These are phyloP conservation scores for Patiria miniata DNA, from an alignment of 35 echinoderm and acorn worm genomes.

Conservation along the genomic window DNA sequence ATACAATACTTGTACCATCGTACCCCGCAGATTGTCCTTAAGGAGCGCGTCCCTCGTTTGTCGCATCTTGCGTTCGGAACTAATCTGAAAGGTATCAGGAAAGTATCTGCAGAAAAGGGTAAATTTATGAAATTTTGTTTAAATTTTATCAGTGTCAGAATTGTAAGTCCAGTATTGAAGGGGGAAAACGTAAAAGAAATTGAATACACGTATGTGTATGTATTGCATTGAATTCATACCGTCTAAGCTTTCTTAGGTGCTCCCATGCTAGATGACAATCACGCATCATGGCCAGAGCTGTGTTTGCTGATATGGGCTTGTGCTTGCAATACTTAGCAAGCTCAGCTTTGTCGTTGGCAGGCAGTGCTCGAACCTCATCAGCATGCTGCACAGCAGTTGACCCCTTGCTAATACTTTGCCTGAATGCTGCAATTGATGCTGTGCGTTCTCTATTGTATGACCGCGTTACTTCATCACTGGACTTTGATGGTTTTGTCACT, in stretches of 20 bases:
- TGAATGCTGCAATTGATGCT: neutral
- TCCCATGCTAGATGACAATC: conserved; percentile 43
- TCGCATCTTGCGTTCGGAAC: neutral
- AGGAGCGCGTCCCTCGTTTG: neutral
- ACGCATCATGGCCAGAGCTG: conserved; percentile 23
- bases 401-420: conserved; percentile 37
- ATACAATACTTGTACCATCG: neutral
- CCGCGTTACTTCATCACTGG: neutral
- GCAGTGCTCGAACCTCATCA: neutral
- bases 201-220: neutral
- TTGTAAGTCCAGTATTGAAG: neutral
- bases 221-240: no score
- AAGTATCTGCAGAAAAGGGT: neutral
- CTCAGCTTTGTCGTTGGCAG: neutral
- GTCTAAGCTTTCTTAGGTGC: neutral
- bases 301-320: conserved; percentile 15
- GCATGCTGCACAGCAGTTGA: neutral
- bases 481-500: neutral
- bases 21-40: neutral
- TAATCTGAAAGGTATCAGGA: neutral
- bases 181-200: neutral
- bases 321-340: neutral
- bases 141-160: neutral
- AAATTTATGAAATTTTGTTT: neutral
- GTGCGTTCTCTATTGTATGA: neutral